Evolutionary conservation across 2,113 vertebrate genomes (phyloP).

Genomic region (Bubo blakistoni): DNA sequence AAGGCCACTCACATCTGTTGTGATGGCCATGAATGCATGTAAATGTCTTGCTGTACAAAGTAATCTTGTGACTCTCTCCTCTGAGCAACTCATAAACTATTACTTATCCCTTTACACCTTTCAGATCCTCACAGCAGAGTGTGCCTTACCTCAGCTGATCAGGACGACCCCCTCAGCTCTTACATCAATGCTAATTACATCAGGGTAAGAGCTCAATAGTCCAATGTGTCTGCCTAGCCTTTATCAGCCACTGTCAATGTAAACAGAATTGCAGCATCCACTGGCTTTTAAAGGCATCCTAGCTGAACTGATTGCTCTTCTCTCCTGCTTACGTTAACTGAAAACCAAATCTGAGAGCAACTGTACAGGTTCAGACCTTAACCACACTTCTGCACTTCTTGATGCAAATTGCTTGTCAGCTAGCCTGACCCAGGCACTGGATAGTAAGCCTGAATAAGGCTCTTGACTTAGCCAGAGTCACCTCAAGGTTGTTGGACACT

Average conservation of each 20-base stretch:
- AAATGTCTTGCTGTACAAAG: background rate
- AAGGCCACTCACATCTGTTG: background rate
- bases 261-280: background rate
- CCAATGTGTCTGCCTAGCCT: background rate
- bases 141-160: constrained; percentile 86
- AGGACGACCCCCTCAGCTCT: constrained; percentile 91
- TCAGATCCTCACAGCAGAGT: constrained; percentile 98
- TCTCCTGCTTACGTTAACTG: background rate
- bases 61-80: background rate
- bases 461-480: background rate
- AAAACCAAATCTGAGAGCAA: background rate
- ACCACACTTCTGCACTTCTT: background rate
- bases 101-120: constrained; percentile 43
- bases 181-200: constrained; percentile 99
- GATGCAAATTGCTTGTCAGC: background rate
- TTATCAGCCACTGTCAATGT: background rate
- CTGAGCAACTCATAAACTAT: background rate
- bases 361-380: background rate
- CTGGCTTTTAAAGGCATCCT: background rate
- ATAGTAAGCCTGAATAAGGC: background rate
- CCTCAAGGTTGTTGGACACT: background rate
- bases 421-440: background rate
- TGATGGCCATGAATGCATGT: background rate
- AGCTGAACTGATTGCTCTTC: background rate
- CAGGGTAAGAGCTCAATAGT: constrained; percentile 77